These are phyloP conservation scores for Heliconius ismenius DNA, from an alignment of 2,888 invertebrate species.

Conservation along the genomic window DNA sequence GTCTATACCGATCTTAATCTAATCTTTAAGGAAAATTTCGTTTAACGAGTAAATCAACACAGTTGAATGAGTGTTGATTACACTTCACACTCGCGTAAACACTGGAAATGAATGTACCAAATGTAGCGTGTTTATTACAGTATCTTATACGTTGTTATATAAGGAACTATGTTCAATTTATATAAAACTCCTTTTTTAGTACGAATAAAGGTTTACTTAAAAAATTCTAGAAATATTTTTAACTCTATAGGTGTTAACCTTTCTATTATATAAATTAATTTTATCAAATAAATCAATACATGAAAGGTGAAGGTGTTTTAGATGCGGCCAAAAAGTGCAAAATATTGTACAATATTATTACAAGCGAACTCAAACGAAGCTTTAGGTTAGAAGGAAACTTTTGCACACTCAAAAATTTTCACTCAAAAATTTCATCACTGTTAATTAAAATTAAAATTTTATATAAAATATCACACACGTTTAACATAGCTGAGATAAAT, in stretches of 20 bases:
- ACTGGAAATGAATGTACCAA: constrained; percentile 22
- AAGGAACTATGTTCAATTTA: background rate
- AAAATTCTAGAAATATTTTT: background rate
- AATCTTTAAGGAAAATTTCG: constrained; percentile 13
- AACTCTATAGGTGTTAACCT: background rate
- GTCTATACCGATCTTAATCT: background rate
- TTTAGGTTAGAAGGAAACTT: background rate
- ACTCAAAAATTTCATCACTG: background rate
- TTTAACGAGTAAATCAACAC: constrained; percentile 20
- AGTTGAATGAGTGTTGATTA: constrained; percentile 29
- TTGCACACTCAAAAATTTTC: background rate
- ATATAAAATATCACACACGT: constrained; percentile 14
- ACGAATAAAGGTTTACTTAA: background rate
- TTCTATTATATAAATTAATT: background rate
- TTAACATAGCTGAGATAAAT: constrained; percentile 22
- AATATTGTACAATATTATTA: constrained; percentile 6
- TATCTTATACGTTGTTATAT: background rate
- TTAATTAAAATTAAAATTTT: background rate
- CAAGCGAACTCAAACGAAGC: background rate
- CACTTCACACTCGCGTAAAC: constrained; percentile 19
- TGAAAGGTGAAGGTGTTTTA: background rate
- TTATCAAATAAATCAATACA: background rate
- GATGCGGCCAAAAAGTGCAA: background rate
- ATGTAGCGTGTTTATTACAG: constrained; percentile 18
- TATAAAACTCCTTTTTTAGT: background rate